Evolutionary conservation across 2,113 vertebrate species (phyloP), one percentile per base, ranked within the genome.

Genomic region (Arvicanthis niloticus): DNA sequence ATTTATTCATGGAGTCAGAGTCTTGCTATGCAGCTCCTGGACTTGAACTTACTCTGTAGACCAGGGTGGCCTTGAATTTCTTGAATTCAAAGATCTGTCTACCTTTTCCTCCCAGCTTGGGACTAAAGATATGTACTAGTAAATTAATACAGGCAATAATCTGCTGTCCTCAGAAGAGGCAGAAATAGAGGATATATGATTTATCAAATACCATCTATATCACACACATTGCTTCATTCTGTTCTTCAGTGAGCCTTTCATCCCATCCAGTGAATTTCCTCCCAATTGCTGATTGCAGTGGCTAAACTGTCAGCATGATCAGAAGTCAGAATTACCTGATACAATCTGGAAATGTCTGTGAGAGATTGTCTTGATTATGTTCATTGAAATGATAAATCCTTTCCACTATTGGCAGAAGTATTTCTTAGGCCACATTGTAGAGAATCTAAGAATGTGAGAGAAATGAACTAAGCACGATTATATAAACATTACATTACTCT

Each of bases 131-230:
- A 9, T 34, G 5, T 19, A 45, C 82, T 2, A 12, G 60, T 48
- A 86, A 86, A 67, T 67, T 40, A 67, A 21, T 29, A 86, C 29
- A 92, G 85, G 94, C n/a, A 91, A 60, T 37, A 67, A 72, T 80
- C 11, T 80, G 21, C 19, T 81, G 17, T 80, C 72, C 58, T 95
- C 37, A 85, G 45, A 96, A 92, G 62, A 51, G 40, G 51, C n/a
- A 80, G 19, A 91, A 95, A 86, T 56, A 31, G 72, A 93, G 65
- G 12, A 88, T 80, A 90, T 40, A 29, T 29, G n/a, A 40, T 72
- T 75, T 86, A 34, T 6, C 60, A 51, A 94, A 65, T 88, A 65
- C 15, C 53, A 91, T 77, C 53, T 73, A 8, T 82, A 31, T 60
- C 7, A 45, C 24, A 22, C 9, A 76, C n/a, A 19, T 60, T 87